Conservation (phyloP, 2,113 vertebrate genomes). For the Cairina moschata region DNA sequence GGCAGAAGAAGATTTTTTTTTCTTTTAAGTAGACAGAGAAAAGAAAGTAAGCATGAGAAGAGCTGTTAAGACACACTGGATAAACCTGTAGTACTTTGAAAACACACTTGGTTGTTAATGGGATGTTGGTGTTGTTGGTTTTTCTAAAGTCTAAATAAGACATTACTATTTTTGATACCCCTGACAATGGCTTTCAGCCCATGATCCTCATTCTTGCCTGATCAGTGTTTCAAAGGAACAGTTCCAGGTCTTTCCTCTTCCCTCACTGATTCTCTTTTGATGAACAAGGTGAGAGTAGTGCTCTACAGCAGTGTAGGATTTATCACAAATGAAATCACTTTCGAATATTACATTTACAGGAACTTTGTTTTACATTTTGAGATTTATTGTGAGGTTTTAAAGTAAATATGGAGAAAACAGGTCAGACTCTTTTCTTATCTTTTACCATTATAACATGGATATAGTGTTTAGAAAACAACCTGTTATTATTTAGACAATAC, state of each 20-base stretch:
- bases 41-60: background rate
- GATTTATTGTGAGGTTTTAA: background rate
- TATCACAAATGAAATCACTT: background rate
- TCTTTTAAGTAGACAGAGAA: background rate
- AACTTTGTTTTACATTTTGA: background rate
- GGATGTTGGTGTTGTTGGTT: background rate
- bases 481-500: background rate
- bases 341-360: background rate
- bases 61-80: background rate
- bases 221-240: background rate
- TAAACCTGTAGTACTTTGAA: background rate
- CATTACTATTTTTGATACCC: background rate
- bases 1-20: background rate
- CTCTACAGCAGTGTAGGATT: background rate
- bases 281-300: background rate
- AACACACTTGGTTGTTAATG: background rate
- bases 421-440: accelerated
- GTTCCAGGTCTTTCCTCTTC: background rate
- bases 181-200: background rate
- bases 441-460: background rate
- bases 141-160: background rate
- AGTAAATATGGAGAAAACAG: background rate
- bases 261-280: background rate
- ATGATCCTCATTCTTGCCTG: background rate
- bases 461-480: background rate